Evolutionary conservation across 2,113 vertebrate genomes (phyloP), one percentile per base, ranked within the genome.

Genomic region (Coptodon bakossiorum): DNA sequence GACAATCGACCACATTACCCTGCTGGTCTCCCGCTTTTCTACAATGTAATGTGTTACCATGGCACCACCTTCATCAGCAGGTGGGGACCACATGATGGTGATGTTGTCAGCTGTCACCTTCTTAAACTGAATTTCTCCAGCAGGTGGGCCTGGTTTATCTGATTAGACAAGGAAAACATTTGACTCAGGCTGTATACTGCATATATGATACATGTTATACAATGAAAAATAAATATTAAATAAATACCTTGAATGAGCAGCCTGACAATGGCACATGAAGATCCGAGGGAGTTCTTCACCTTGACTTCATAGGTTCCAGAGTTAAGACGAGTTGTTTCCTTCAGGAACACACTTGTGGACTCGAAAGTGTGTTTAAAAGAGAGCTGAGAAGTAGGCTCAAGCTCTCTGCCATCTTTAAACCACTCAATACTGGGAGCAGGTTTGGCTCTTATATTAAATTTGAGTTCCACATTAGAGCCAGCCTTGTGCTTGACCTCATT

Each of bases 111-210:
- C 98, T 63, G 97, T 99, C 81, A 99, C 96, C 40, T 98, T 99
- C 92, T 97, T 99, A 91, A 99, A 98, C 84, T 99, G 97, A 93
- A 99, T 98, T 24, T 97, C 97, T 90, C 98, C 98, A 88, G 93
- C 83, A 81, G 99, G 98, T 19, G 98, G 98, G 52, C 99, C 98
- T 86, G 98, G 98, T 85, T 99, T 99, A 92, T 99, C 98, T 99
- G 90, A 54, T 83, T 9, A 71, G 50, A 4, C 31, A 24, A 71
- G 19, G 17, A 5, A 66, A 13, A 76, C 3, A 56, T 76, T 66
- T 7, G 54, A 1, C 10, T 92, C 7, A 88, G 11, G 2, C 13
- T 45, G 12, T 34, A n/a, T 14, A 24, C 24, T 19, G 7, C 48
- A 31, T 22, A 29, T 16, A n/a, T n/a, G 1, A 56, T 24, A 10